Percentiles rank a stretch among this genome's conserved stretches.
Conservation (phyloP, 2,888 invertebrate genomes). For the Drepanosiphum platanoidis region DNA sequence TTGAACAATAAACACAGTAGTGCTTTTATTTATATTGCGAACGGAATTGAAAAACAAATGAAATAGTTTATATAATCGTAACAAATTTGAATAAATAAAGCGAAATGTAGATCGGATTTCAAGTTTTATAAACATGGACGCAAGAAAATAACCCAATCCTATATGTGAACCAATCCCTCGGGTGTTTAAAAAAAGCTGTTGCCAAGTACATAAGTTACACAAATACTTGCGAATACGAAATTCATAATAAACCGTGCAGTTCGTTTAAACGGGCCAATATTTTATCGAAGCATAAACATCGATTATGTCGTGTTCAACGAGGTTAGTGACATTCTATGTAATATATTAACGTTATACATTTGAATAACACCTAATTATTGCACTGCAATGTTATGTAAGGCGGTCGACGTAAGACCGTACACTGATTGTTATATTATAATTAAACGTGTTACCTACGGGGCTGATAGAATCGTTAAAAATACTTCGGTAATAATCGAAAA, state of each 20-base stretch:
- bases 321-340: not conserved
- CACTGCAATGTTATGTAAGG: too few species aligned
- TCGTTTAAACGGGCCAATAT: conserved; percentile 30
- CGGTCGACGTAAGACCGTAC: too few species aligned
- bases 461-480: too few species aligned
- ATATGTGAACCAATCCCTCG: conserved; percentile 11
- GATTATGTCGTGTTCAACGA: not conserved
- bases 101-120: conserved; percentile 48
- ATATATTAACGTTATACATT: too few species aligned
- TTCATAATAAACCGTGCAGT: conserved; percentile 10
- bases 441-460: too few species aligned
- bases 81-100: conserved; percentile 52
- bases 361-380: too few species aligned
- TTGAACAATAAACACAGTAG: conserved; percentile 19
- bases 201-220: conserved; percentile 29
- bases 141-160: conserved; percentile 32
- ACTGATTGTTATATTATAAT: too few species aligned
- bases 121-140: conserved; percentile 45
- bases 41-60: conserved; percentile 55
- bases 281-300: not conserved
- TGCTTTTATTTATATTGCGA: conserved; percentile 41
- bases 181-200: conserved; percentile 44
- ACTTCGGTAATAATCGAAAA: too few species aligned
- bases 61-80: conserved; percentile 54
- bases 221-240: conserved; percentile 15